Base-by-base conservation (phyloP, 2,113 vertebrate genomes). In the Progne subis region DNA sequence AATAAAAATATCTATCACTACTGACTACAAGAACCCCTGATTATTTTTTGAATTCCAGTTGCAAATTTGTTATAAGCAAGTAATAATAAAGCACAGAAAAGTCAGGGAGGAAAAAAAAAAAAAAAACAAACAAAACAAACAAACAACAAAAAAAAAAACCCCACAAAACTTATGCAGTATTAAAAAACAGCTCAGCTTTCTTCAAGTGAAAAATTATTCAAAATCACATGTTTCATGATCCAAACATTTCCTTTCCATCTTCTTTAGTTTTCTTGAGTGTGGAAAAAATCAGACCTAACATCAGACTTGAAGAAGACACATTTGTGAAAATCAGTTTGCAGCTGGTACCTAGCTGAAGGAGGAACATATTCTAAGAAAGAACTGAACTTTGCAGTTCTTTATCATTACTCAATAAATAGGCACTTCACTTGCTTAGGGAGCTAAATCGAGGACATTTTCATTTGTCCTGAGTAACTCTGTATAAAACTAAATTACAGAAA, bases 31-130 rank as follows among this genome's bases (percentile, higher is more conserved):
- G 46, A 75, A 31, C 2, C 1, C 1, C 2, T 25, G 11, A 41
- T 37, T 26, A 47, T 19, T 72, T 13, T 26, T 83, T 24, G 59
- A 60, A 20, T 49, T 76, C 5, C 37, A 52, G 8, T 8, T 72
- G 8, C 4, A 83, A 72, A 46, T 50, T 78, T 52, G 8, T 20
- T 53, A 32, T 11, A 8, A 68, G 1, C 3, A 44, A 70, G 15
- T 49, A 55, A 64, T 76, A 46, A 6, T 46, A 55, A 55, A 82
- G 12, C 5, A 43, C 5, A 32, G 20, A 50, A 68, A 53, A 77
- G 2, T 18, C 5, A 9, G 29, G 4, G 10, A 3, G 10, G 6
- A 6, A 3, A 20, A 18, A 15, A 26, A 56, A 14, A 1, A 2
- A 43, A 37, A 7, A 37, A 37, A 37, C 37, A 37, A 37, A 37